These are phyloP conservation scores for Dromococcyx pavoninus DNA, from an alignment of 2,797 vertebrate species.

Conservation along the genomic window DNA sequence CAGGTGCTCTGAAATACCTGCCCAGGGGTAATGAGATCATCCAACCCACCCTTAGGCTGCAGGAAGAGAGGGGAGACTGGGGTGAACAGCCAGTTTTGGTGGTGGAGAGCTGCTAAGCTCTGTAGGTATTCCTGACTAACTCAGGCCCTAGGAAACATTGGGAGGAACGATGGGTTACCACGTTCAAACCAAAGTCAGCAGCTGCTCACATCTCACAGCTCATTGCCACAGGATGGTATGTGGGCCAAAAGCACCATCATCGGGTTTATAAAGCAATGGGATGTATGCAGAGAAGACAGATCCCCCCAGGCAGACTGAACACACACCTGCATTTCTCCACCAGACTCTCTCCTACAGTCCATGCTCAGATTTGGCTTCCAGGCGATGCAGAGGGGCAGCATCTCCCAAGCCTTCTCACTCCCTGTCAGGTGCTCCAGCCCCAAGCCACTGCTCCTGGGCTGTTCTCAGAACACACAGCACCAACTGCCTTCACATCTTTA, in stretches of 20 bases:
- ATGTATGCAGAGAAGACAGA: background rate
- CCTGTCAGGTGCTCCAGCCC: rapidly evolving
- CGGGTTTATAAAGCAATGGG: rapidly evolving
- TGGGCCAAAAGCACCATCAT: background rate
- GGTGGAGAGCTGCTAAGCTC: background rate
- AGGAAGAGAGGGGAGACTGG: background rate
- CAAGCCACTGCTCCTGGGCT: background rate
- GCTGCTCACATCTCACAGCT: background rate
- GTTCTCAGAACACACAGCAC: background rate
- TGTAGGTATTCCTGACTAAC: background rate
- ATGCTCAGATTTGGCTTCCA: background rate
- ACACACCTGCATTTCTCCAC: background rate
- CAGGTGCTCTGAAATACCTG: background rate
- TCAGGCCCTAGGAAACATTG: background rate
- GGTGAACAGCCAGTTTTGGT: background rate
- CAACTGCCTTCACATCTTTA: background rate
- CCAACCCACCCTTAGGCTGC: background rate
- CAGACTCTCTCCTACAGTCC: background rate
- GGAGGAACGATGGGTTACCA: rapidly evolving
- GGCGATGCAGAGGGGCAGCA: background rate
- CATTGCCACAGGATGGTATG: background rate
- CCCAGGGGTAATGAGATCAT: background rate
- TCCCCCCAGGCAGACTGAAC: background rate
- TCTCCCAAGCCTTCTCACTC: background rate
- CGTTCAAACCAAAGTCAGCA: background rate